Evolutionary conservation across 1,140 invertebrate species (phyloP).

Genomic region (Magallana gigas): DNA sequence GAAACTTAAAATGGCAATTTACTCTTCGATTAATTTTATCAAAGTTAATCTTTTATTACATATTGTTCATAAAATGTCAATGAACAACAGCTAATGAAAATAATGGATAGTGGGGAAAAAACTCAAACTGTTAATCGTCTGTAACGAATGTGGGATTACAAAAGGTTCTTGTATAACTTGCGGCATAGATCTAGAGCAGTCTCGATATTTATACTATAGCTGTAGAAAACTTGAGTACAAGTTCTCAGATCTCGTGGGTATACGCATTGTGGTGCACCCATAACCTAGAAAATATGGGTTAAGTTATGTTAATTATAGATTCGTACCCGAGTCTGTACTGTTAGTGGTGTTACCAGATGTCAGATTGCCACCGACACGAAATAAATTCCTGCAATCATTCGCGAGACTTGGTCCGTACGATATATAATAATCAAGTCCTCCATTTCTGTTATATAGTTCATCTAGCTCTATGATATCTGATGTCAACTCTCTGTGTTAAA

Average conservation of each 20-base stretch:
- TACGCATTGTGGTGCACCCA: too few relatives aligned
- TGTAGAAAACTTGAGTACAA: too few relatives aligned
- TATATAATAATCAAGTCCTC: not conserved
- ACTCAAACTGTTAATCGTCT: not conserved
- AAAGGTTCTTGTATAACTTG: not conserved
- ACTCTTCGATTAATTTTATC: too few relatives aligned
- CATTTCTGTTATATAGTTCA: not conserved
- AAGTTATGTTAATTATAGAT: not conserved
- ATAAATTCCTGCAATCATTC: not conserved
- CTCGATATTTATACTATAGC: too few relatives aligned
- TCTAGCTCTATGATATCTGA: not conserved
- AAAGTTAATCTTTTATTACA: too few relatives aligned
- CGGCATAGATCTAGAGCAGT: too few relatives aligned
- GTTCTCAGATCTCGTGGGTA: too few relatives aligned
- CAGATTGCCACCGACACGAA: not conserved
- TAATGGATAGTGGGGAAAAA: not conserved
- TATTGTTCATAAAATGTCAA: too few relatives aligned
- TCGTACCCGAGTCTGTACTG: not conserved
- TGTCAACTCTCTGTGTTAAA: not conserved
- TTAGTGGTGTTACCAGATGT: not conserved
- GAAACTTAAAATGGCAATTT: too few relatives aligned
- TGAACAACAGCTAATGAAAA: not conserved
- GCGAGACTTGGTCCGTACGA: not conserved
- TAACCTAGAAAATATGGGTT: too few relatives aligned
- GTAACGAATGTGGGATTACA: not conserved